Evolutionary conservation across 2,888 invertebrate species (phyloP), one percentile per base, ranked within the genome.

Genomic region (Megaustenia siamemsis): DNA sequence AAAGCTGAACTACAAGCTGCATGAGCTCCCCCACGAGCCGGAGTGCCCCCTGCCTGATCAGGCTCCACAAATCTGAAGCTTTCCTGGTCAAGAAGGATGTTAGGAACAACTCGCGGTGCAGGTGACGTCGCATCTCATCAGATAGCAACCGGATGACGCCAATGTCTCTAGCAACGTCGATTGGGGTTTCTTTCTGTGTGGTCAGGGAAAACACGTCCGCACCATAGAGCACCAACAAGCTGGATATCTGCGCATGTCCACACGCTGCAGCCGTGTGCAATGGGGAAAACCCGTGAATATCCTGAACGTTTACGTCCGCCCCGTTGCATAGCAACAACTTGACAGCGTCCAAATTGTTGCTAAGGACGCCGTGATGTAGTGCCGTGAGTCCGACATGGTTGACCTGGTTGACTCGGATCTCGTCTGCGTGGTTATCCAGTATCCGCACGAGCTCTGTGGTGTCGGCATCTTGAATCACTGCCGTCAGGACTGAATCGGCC

Each of bases 401-500:
- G 38, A 86, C 83, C 69, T 90, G 90, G 84, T 92, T 90, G 71
- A 92, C 80, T 6, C 83, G 63, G 35, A 86, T 79, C 86, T 92
- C 89, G n/a, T 91, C 87, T 43, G 88, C 89, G 1, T 86, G 87
- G 18, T 88, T 81, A 12, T 81, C 83, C 18, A 92, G 86, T 24
- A 92, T 89, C 24, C 88, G 86, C 35, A 90, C 66, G 49, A 92
- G 88, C 78, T 92, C 92, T 1, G 85, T 75, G 2, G 88, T 90
- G 86, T 92, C 92, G 5, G 91, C 91, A 83, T 92, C 92, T 85
- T 92, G 92, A n/a, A 92, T 89, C 0, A 91, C 90, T 8, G 92
- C 91, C 18, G 87, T 84, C 43, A 92, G 89, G 35, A 92, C 90
- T 12, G 91, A 92, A 66, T 92, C 91, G 3, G 90, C 90, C 15